Conservation (phyloP, 2,888 invertebrate genomes). For the Lasioglossum leucozonium region DNA sequence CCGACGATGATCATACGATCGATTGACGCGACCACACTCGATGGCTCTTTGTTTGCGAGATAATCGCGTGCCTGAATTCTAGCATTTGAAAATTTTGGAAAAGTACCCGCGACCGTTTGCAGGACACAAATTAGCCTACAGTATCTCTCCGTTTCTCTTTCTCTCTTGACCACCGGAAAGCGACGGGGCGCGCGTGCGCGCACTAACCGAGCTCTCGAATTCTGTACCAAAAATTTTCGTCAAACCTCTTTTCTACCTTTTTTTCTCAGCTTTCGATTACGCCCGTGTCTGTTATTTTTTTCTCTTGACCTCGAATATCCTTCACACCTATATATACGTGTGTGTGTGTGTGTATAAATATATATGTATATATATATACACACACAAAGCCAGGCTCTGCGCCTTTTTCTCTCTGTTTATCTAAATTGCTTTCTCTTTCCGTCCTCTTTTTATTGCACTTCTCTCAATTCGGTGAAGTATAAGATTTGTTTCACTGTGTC, state of each 20-base stretch:
- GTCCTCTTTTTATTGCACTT: slow-evolving; percentile 52
- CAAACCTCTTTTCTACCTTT: slow-evolving; percentile 46
- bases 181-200: slow-evolving; percentile 49
- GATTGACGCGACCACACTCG: slow-evolving; percentile 75
- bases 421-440: slow-evolving; percentile 37
- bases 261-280: slow-evolving; percentile 37
- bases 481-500: slow-evolving; percentile 52
- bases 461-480: slow-evolving; percentile 46
- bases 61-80: slow-evolving; percentile 72
- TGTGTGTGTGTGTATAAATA: background rate
- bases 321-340: slow-evolving; percentile 46
- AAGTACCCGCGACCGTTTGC: slow-evolving; percentile 41
- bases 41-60: slow-evolving; percentile 67
- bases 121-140: slow-evolving; percentile 60
- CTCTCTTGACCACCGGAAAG: slow-evolving; percentile 39
- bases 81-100: slow-evolving; percentile 73
- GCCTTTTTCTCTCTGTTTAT: slow-evolving; percentile 17
- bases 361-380: slow-evolving; percentile 5
- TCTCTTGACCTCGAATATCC: slow-evolving; percentile 52
- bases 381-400: slow-evolving; percentile 41
- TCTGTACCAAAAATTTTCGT: slow-evolving; percentile 28
- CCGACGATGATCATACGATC: slow-evolving; percentile 78
- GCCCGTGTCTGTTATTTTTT: slow-evolving; percentile 40
- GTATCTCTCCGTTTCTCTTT: slow-evolving; percentile 59
- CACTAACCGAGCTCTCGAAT: slow-evolving; percentile 27